Conservation (phyloP, 2,797 vertebrate species). For the Pteronotus mesoamericanus region DNA sequence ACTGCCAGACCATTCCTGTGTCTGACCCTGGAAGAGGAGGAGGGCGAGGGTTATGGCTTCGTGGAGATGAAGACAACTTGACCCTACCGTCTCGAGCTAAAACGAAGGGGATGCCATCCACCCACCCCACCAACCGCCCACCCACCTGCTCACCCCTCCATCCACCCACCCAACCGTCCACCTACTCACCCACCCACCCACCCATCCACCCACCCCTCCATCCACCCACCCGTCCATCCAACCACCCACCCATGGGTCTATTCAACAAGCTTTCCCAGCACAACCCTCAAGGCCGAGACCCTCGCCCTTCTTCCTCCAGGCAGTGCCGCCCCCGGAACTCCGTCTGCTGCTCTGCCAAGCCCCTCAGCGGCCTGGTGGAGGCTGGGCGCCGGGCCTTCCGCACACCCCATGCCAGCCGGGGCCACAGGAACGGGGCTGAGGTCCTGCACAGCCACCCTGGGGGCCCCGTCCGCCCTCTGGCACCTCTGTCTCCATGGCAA, state of each 20-base stretch:
- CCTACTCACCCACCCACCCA: fast-evolving
- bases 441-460: background rate
- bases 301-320: background rate
- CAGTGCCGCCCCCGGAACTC: background rate
- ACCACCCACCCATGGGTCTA: background rate
- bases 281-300: background rate
- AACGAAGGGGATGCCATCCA: background rate
- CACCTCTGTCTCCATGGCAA: background rate
- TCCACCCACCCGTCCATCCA: fast-evolving
- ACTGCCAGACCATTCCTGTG: background rate
- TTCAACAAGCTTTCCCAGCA: background rate
- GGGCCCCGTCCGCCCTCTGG: fast-evolving
- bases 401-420: fast-evolving
- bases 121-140: fast-evolving
- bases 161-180: fast-evolving
- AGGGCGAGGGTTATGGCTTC: background rate
- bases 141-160: fast-evolving
- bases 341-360: background rate
- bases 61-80: background rate
- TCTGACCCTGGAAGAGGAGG: background rate
- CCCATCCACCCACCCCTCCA: fast-evolving
- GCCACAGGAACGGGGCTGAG: fast-evolving
- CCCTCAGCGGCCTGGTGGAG: background rate
- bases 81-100: background rate
- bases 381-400: fast-evolving